Evolutionary conservation across 2,888 invertebrate species (phyloP).

Genomic region (Tenodera sinensis): DNA sequence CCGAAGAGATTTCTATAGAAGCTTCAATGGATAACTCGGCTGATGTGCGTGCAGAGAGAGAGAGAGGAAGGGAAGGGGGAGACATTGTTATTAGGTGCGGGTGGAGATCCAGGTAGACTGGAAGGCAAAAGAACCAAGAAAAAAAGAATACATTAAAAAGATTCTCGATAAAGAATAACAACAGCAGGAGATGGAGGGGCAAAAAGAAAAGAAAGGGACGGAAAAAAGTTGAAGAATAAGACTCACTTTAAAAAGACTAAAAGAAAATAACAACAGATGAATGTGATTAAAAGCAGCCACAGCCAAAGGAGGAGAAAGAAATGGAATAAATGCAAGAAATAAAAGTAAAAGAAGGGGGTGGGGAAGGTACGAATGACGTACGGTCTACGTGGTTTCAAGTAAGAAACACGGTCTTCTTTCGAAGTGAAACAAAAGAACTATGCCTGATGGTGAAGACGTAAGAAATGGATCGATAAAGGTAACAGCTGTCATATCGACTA

Average conservation of each 20-base stretch:
- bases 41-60: constrained; percentile 13
- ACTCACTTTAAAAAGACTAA: constrained; percentile 14
- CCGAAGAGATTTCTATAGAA: constrained; percentile 17
- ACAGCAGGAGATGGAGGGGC: constrained; percentile 16
- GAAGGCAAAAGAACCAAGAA: constrained; percentile 10
- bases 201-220: background rate
- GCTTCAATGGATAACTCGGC: background rate
- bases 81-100: constrained; percentile 26
- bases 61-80: background rate
- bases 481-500: background rate
- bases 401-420: background rate
- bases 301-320: constrained; percentile 5
- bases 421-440: background rate
- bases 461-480: background rate
- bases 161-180: constrained; percentile 30
- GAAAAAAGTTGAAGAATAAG: constrained; percentile 14
- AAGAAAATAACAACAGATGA: constrained; percentile 15
- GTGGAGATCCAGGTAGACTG: constrained; percentile 12
- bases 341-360: background rate
- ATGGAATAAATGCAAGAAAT: constrained; percentile 6
- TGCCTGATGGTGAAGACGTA: background rate
- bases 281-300: constrained; percentile 9
- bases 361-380: background rate
- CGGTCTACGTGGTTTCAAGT: background rate
- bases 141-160: constrained; percentile 30